phyloP scores from a whole-genome alignment of 2,888 invertebrate genomes.

The Herminia tarsipennalis region DNA sequence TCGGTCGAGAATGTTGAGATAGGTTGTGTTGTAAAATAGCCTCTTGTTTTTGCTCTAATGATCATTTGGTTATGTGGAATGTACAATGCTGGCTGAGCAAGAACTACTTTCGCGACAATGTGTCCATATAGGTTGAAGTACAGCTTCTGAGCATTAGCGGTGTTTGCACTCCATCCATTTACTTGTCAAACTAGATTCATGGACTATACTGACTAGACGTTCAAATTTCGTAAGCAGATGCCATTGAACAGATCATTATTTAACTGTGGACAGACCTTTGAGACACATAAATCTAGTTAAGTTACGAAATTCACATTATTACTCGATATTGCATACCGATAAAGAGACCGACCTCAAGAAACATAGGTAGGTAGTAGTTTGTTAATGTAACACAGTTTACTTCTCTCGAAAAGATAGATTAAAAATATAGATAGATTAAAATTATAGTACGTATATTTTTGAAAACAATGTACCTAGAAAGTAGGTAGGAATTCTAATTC shows the following conservation, averaged over 20 bases:
- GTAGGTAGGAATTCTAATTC: too few species aligned
- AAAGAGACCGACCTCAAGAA: background rate
- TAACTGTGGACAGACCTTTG: constrained; percentile 30
- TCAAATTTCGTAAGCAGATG: constrained; percentile 49
- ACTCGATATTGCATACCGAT: background rate
- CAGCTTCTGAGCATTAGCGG: constrained; percentile 58
- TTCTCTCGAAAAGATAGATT: too few species aligned
- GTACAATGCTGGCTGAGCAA: constrained; percentile 50
- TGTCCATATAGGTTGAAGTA: constrained; percentile 49
- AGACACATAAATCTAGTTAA: constrained; percentile 28
- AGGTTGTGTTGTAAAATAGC: constrained; percentile 50
- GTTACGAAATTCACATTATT: constrained; percentile 3
- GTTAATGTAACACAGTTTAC: too few species aligned
- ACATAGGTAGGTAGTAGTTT: background rate
- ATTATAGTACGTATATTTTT: too few species aligned
- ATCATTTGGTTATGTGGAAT: constrained; percentile 68
- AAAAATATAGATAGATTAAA: too few species aligned
- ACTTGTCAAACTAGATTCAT: constrained; percentile 65
- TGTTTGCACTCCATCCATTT: constrained; percentile 21
- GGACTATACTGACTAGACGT: constrained; percentile 45
- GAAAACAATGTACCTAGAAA: too few species aligned
- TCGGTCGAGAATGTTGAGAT: constrained; percentile 45
- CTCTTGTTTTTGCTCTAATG: constrained; percentile 70
- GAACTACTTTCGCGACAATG: constrained; percentile 74
- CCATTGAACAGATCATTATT: constrained; percentile 33